Percentiles rank a stretch among this genome's conserved stretches.
Evolutionary conservation across 2,113 vertebrate genomes (phyloP).

Genomic region (Myrmecophaga tridactyla): DNA sequence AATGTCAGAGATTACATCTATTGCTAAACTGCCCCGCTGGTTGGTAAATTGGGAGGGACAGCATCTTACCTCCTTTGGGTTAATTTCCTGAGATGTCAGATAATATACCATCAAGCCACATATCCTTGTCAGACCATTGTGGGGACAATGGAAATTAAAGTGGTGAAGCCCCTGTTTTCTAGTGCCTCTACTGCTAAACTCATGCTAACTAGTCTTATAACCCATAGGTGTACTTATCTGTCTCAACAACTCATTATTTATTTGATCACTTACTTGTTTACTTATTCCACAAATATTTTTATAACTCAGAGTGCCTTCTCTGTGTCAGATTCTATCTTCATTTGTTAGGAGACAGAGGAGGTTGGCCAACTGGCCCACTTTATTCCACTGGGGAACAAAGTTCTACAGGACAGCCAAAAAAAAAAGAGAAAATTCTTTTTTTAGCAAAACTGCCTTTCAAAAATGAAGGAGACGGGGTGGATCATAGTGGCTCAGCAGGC

Average conservation of each 20-base stretch:
- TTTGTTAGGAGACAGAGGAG: not conserved
- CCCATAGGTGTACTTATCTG: not conserved
- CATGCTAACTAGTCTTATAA: not conserved
- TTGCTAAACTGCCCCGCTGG: too few relatives aligned
- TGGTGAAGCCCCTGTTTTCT: not conserved
- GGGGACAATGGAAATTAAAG: not conserved
- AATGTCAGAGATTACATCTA: not conserved
- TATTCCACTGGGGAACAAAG: too few relatives aligned
- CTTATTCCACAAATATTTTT: not conserved
- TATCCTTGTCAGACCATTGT: not conserved
- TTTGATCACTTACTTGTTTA: not conserved
- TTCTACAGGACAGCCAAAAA: not conserved
- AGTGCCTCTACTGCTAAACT: not conserved
- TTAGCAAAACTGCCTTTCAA: not conserved
- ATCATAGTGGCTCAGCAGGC: too few relatives aligned
- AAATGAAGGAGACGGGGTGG: too few relatives aligned
- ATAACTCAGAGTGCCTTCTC: not conserved
- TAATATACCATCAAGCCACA: too few relatives aligned
- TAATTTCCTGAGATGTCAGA: too few relatives aligned
- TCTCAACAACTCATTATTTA: not conserved
- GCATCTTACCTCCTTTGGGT: too few relatives aligned
- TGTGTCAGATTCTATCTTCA: not conserved
- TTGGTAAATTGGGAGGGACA: too few relatives aligned
- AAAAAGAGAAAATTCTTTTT: too few relatives aligned
- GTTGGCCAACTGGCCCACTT: not conserved